phyloP scores from a whole-genome alignment of 2,888 invertebrate genomes.

The Phrixothrix hirtus region DNA sequence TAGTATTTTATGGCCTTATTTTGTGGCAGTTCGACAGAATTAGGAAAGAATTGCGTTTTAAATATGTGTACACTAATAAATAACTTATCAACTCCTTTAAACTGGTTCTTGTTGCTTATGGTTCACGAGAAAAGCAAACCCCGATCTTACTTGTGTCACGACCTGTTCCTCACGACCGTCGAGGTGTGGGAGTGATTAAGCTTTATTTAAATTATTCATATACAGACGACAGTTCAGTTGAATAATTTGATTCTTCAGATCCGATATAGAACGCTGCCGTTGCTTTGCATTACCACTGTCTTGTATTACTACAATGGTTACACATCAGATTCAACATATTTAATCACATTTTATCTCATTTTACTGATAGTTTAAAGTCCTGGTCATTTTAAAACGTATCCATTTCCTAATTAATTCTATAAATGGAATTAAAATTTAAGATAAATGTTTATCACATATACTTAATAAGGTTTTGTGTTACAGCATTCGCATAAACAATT shows the following conservation, averaged over 20 bases:
- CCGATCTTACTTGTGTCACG: conserved; percentile 33
- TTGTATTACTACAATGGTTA: conserved; percentile 21
- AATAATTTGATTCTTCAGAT: conserved; percentile 40
- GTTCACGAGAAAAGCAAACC: conserved; percentile 7
- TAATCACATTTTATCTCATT: too few species aligned
- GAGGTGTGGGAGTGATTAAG: conserved; percentile 48
- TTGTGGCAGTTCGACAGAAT: too few species aligned
- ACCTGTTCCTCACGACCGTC: conserved; percentile 39
- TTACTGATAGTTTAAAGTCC: too few species aligned
- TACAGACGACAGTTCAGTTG: conserved; percentile 40
- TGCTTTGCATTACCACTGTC: conserved; percentile 29
- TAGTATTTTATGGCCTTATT: too few species aligned
- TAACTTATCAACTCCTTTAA: conserved; percentile 7
- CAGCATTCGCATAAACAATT: too few species aligned
- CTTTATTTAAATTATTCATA: conserved; percentile 46
- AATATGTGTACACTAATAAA: background rate
- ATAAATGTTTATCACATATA: too few species aligned
- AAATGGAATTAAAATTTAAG: too few species aligned
- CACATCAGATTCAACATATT: conserved; percentile 19
- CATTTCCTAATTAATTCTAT: too few species aligned
- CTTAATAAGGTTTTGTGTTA: too few species aligned
- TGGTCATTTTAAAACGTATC: too few species aligned
- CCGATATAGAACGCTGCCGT: conserved; percentile 26
- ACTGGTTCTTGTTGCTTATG: conserved; percentile 14
- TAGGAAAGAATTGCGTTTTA: conserved; percentile 1